phyloP scores from a whole-genome alignment of 2,113 vertebrate genomes.

The Epinephelus moara region DNA sequence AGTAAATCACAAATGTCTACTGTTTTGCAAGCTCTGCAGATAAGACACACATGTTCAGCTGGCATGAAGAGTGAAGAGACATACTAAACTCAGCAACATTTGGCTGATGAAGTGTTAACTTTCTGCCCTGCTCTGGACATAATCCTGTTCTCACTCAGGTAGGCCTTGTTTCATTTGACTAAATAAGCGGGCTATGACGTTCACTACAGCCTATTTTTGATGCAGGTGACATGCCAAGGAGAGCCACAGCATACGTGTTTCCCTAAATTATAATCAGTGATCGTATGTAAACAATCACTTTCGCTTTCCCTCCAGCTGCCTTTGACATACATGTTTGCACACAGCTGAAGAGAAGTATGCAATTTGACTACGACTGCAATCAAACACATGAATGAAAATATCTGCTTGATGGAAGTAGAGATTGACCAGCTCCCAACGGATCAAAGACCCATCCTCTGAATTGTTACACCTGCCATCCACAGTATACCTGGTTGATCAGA shows the following conservation, averaged over 20 bases:
- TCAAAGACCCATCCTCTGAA: background rate
- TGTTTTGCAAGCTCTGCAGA: background rate
- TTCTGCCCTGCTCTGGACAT: constrained; percentile 40
- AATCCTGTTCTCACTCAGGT: constrained; percentile 64
- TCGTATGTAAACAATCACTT: background rate
- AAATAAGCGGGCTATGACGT: constrained; percentile 39
- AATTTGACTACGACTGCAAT: background rate
- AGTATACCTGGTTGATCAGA: background rate
- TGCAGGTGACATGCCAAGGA: constrained; percentile 11
- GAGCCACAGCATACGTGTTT: background rate
- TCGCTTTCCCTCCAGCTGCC: background rate
- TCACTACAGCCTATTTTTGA: constrained; percentile 51
- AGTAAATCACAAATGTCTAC: background rate
- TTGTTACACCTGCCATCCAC: background rate
- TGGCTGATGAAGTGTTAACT: constrained; percentile 49
- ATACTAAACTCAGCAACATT: constrained; percentile 11
- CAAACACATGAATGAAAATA: background rate
- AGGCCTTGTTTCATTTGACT: constrained; percentile 60
- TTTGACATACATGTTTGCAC: background rate
- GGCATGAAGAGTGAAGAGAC: background rate
- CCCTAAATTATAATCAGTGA: background rate
- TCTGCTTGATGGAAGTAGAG: background rate
- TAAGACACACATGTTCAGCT: background rate
- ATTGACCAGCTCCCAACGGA: background rate
- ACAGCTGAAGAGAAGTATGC: background rate